These are phyloP conservation scores for Endomychus coccineus DNA, from an alignment of 2,888 invertebrate species.

Conservation along the genomic window DNA sequence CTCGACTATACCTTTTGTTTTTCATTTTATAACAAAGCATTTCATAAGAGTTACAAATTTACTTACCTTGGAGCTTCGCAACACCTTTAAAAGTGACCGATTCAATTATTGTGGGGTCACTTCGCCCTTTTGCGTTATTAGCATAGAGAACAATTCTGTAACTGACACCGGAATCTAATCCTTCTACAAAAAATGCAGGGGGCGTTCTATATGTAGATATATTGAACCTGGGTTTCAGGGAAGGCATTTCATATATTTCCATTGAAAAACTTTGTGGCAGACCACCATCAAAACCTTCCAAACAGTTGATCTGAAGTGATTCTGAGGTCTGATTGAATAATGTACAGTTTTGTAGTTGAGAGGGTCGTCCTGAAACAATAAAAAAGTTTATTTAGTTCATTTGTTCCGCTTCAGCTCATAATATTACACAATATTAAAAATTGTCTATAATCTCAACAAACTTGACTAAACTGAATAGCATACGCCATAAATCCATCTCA, in stretches of 20 bases:
- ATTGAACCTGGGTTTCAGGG: conserved; percentile 54
- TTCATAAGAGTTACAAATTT: too few relatives aligned
- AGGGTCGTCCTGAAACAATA: conserved; percentile 67
- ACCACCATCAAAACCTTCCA: conserved; percentile 82
- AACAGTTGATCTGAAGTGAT: conserved; percentile 76
- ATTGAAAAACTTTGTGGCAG: conserved; percentile 79
- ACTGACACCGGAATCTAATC: conserved; percentile 64
- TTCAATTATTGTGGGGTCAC: conserved; percentile 75
- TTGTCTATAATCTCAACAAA: too few relatives aligned
- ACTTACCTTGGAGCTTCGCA: conserved; percentile 78
- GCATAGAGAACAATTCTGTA: conserved; percentile 79
- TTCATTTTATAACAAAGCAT: too few relatives aligned
- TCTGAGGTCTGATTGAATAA: conserved; percentile 81
- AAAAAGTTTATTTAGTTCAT: conserved; percentile 8
- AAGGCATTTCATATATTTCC: conserved; percentile 68
- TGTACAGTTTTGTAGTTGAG: conserved; percentile 81
- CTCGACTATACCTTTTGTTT: too few relatives aligned
- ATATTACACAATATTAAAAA: too few relatives aligned
- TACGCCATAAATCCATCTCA: too few relatives aligned
- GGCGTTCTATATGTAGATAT: conserved; percentile 54
- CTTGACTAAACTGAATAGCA: too few relatives aligned
- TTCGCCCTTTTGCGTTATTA: conserved; percentile 79
- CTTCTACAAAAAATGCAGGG: conserved; percentile 60
- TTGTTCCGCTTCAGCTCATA: too few relatives aligned
- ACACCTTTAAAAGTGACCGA: conserved; percentile 80